phyloP scores from a whole-genome alignment of 2,797 vertebrate genomes.

The Anabas testudineus region DNA sequence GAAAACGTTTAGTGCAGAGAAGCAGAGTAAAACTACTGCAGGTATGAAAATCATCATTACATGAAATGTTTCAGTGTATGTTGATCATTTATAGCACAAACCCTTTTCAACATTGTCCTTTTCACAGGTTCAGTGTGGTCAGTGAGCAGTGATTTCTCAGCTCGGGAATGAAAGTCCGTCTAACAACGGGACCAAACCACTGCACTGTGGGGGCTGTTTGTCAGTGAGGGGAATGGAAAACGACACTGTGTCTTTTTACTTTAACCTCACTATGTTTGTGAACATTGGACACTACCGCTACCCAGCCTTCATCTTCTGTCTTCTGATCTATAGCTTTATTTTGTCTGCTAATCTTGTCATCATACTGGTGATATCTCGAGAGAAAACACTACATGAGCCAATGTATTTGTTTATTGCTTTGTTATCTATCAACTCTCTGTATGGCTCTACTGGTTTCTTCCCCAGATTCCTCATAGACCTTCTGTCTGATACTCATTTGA shows the following conservation, averaged over 20 bases:
- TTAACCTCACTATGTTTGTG: slow-evolving; percentile 9
- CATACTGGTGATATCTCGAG: slow-evolving; percentile 17
- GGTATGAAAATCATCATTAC: no score
- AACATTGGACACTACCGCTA: slow-evolving; percentile 16
- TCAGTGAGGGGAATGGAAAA: slow-evolving; percentile 33
- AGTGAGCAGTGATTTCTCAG: no score
- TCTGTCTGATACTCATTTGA: slow-evolving; percentile 35
- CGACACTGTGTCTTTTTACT: neutral
- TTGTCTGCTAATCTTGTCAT: slow-evolving; percentile 32
- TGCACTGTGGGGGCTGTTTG: no score
- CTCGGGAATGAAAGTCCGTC: no score
- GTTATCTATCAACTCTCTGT: slow-evolving; percentile 19
- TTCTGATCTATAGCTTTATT: slow-evolving; percentile 18
- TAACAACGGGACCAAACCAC: no score
- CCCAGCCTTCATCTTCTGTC: slow-evolving; percentile 11
- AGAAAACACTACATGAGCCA: slow-evolving; percentile 36
- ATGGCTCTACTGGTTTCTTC: slow-evolving; percentile 12
- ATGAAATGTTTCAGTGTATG: no score
- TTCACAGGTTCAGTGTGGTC: no score
- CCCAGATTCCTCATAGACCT: slow-evolving; percentile 32
- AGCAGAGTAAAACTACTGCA: no score
- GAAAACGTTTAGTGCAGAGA: no score
- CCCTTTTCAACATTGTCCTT: no score
- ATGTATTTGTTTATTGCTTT: slow-evolving; percentile 36
- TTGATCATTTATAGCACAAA: no score